Evolutionary conservation across 2,113 vertebrate species (phyloP).

Genomic region (Neotoma lepida): DNA sequence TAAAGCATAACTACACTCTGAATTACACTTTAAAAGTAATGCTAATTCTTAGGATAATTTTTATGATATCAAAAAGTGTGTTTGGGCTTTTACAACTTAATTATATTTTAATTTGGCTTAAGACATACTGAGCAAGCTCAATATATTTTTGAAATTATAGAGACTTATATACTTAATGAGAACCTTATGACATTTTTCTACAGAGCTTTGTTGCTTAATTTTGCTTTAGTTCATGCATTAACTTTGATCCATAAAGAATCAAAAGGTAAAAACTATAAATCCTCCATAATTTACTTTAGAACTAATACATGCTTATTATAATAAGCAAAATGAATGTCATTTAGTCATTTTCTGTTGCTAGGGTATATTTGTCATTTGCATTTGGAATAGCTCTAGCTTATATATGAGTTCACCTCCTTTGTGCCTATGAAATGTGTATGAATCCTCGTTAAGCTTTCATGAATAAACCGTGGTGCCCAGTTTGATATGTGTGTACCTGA

Average conservation of each 20-base stretch:
- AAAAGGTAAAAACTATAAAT: conserved; percentile 32
- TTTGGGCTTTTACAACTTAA: conserved; percentile 18
- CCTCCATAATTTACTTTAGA: conserved; percentile 8
- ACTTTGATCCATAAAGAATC: neutral
- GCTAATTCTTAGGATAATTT: conserved; percentile 38
- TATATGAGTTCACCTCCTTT: conserved; percentile 12
- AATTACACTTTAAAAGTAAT: neutral
- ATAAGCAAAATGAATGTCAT: conserved; percentile 36
- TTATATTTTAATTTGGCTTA: conserved; percentile 47
- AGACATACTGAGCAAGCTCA: neutral
- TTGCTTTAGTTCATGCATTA: conserved; percentile 41
- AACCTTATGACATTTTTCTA: conserved; percentile 13
- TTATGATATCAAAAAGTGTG: neutral
- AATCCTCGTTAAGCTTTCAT: conserved; percentile 19
- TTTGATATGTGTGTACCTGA: neutral
- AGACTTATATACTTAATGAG: neutral
- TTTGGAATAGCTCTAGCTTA: conserved; percentile 41
- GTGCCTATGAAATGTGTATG: neutral
- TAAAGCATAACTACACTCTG: neutral
- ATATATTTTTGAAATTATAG: conserved; percentile 11
- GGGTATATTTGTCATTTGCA: neutral
- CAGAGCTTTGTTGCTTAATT: conserved; percentile 1
- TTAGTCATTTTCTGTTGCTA: conserved; percentile 21
- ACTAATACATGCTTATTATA: conserved; percentile 6
- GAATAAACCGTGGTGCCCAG: neutral